These are phyloP conservation scores for Rhynchophorus ferrugineus DNA, from an alignment of 1,140 invertebrate species.

Conservation along the genomic window DNA sequence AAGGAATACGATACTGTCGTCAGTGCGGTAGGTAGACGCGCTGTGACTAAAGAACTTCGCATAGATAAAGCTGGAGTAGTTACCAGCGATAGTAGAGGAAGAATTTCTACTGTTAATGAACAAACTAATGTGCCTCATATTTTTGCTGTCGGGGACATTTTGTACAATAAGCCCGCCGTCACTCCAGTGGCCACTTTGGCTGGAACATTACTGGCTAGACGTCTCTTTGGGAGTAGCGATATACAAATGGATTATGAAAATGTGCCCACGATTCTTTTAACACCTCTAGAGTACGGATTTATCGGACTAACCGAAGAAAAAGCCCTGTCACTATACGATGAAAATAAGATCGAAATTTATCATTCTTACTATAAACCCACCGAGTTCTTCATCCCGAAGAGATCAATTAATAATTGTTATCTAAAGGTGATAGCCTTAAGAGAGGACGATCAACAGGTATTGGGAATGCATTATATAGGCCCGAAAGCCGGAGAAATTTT, in stretches of 20 bases:
- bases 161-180: conserved; percentile 80
- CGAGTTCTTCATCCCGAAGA: conserved; percentile 89
- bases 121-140: conserved; percentile 82
- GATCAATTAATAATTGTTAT: conserved; percentile 67
- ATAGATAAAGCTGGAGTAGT: conserved; percentile 60
- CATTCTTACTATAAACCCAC: conserved; percentile 91
- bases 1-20: conserved; percentile 77
- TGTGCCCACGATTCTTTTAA: conserved; percentile 95
- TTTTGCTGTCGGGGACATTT: conserved; percentile 92
- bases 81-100: conserved; percentile 48
- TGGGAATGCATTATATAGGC: conserved; percentile 93
- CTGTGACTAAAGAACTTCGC: conserved; percentile 62
- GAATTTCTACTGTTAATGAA: conserved; percentile 62
- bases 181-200: conserved; percentile 95
- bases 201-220: conserved; percentile 73
- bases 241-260: conserved; percentile 81
- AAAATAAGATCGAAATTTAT: conserved; percentile 73
- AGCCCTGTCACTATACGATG: conserved; percentile 58
- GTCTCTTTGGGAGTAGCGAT: conserved; percentile 54
- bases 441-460: conserved; percentile 63
- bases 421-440: conserved; percentile 67
- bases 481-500: conserved; percentile 96
- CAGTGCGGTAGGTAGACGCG: conserved; percentile 72
- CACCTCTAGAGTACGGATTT: conserved; percentile 90
- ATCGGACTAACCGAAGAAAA: conserved; percentile 90